phyloP scores from a whole-genome alignment of 2,888 invertebrate genomes.

The Drosophila ezoana region DNA sequence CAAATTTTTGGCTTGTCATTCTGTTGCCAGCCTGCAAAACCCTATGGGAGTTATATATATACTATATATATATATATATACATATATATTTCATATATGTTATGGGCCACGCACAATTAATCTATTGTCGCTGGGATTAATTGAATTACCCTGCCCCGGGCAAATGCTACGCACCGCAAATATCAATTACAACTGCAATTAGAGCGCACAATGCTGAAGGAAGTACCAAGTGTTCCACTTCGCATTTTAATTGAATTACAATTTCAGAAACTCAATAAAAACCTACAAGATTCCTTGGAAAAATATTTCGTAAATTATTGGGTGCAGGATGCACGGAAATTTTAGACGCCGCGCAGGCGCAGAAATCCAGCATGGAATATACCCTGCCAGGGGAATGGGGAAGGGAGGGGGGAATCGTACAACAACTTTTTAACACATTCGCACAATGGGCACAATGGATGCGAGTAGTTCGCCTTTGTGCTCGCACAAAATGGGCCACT shows the following conservation, averaged over 20 bases:
- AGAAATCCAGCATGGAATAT: not conserved
- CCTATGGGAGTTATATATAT: not conserved
- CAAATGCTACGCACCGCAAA: conserved; percentile 44
- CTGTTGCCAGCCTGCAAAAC: conserved; percentile 57
- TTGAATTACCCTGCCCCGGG: conserved; percentile 51
- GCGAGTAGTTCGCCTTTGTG: conserved; percentile 49
- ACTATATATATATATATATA: not conserved
- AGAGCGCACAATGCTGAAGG: conserved; percentile 48
- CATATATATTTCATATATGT: conserved; percentile 6
- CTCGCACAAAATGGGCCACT: conserved; percentile 55
- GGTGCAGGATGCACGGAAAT: conserved; percentile 72
- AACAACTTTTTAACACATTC: conserved; percentile 76
- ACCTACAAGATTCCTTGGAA: conserved; percentile 26
- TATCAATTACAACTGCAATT: conserved; percentile 78
- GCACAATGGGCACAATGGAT: conserved; percentile 68
- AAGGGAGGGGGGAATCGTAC: too few species aligned
- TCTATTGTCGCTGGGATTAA: conserved; percentile 72
- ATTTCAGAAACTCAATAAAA: conserved; percentile 61
- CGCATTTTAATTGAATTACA: conserved; percentile 76
- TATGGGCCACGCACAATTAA: conserved; percentile 65
- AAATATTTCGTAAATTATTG: conserved; percentile 36
- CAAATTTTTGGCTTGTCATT: conserved; percentile 65
- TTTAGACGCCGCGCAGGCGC: conserved; percentile 49
- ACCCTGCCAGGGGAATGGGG: too few species aligned
- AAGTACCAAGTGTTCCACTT: conserved; percentile 56